phyloP scores from a whole-genome alignment of 1,140 invertebrate genomes.

The Oreohelix idahoensis region DNA sequence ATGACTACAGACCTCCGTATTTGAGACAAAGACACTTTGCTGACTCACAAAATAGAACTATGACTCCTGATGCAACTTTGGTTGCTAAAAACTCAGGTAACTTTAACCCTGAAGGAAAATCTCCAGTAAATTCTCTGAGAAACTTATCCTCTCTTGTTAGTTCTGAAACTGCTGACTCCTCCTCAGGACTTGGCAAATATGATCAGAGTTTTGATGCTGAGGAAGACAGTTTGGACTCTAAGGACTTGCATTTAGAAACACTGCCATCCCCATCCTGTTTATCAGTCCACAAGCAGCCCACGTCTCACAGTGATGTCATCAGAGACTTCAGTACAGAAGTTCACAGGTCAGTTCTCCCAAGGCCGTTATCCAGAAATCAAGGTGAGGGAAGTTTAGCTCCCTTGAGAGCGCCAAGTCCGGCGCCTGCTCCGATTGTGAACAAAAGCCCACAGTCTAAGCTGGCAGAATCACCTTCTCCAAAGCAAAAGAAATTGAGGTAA shows the following conservation, averaged over 20 bases:
- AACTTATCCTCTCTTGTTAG: neutral
- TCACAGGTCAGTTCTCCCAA: neutral
- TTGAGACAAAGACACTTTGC: neutral
- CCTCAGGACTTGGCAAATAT: neutral
- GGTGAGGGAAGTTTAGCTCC: neutral
- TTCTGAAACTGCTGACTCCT: neutral
- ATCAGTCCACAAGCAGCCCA: neutral
- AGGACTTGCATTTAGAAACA: neutral
- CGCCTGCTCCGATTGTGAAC: conserved; percentile 28
- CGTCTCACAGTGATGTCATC: neutral
- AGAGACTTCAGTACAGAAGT: neutral
- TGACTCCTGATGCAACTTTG: neutral
- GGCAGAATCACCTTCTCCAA: neutral
- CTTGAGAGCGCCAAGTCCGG: conserved; percentile 13
- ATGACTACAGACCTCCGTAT: neutral
- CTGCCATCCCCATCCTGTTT: neutral
- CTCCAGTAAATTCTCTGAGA: neutral
- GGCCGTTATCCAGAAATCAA: conserved; percentile 1
- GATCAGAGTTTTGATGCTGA: conserved; percentile 5
- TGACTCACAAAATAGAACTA: neutral
- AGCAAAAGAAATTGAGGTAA: conserved; percentile 27
- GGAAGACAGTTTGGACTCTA: neutral
- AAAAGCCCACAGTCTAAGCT: neutral
- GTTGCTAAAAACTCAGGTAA: neutral
- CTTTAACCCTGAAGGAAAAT: neutral